phyloP scores from a whole-genome alignment of 2,113 vertebrate genomes.

The Corythoichthys haematopterus region DNA sequence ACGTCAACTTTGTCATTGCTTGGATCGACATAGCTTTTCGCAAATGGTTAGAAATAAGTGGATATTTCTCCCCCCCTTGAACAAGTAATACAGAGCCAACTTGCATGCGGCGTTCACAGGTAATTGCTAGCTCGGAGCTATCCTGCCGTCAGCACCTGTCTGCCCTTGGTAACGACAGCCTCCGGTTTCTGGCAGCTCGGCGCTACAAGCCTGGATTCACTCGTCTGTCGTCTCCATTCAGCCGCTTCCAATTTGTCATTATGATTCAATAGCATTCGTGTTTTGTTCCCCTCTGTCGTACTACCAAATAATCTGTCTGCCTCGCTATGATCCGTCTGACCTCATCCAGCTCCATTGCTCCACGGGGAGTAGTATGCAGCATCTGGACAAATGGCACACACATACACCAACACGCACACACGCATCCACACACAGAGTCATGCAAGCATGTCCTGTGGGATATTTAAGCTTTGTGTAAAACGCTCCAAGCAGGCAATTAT shows the following conservation, averaged over 20 bases:
- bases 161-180: slow-evolving; percentile 22
- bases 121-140: slow-evolving; percentile 22
- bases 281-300: slow-evolving; percentile 4
- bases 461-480: slow-evolving; percentile 21
- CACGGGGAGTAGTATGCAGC: slow-evolving; percentile 40
- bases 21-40: slow-evolving; percentile 11
- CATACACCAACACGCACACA: not conserved
- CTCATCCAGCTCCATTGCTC: slow-evolving; percentile 40
- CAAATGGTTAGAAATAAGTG: not conserved
- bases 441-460: slow-evolving; percentile 5
- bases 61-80: not conserved
- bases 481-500: slow-evolving; percentile 19
- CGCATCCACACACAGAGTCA: not conserved
- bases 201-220: slow-evolving; percentile 8
- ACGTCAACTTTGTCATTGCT: not conserved
- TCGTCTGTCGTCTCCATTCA: slow-evolving; percentile 5
- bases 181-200: slow-evolving; percentile 17
- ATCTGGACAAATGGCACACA: slow-evolving; percentile 29
- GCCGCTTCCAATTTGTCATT: slow-evolving; percentile 12
- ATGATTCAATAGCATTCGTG: slow-evolving; percentile 4
- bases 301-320: slow-evolving; percentile 23
- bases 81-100: slow-evolving; percentile 6
- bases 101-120: slow-evolving; percentile 6
- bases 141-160: slow-evolving; percentile 30
- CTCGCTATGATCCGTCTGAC: slow-evolving; percentile 41